Conservation (phyloP, 2,888 invertebrate species). For the Ganaspis brasiliensis region DNA sequence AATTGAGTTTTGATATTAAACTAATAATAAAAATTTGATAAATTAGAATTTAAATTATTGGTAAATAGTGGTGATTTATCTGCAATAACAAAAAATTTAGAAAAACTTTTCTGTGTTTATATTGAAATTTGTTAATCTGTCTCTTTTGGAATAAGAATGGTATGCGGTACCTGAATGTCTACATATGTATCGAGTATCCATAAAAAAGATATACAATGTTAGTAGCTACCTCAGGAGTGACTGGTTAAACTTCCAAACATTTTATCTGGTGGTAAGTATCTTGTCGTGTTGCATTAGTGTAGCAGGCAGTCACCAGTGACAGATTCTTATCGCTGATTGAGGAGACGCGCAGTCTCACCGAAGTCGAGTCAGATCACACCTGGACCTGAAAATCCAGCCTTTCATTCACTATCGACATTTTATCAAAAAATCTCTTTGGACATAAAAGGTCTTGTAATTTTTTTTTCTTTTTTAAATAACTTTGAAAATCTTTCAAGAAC, state of each 20-base stretch:
- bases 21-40: too few relatives aligned
- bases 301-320: slow-evolving; percentile 70
- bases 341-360: slow-evolving; percentile 77
- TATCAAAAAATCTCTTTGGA: not conserved
- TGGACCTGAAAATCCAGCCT: slow-evolving; percentile 48
- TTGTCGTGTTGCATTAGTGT: slow-evolving; percentile 73
- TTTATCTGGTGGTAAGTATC: slow-evolving; percentile 76
- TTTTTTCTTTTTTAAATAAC: not conserved
- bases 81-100: too few relatives aligned
- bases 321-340: slow-evolving; percentile 74
- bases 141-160: too few relatives aligned
- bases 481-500: too few relatives aligned
- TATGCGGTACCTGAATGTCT: not conserved
- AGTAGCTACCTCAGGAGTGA: slow-evolving; percentile 61
- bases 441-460: not conserved
- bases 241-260: slow-evolving; percentile 70
- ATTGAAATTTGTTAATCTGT: too few relatives aligned
- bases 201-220: slow-evolving; percentile 23
- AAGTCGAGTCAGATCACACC: slow-evolving; percentile 67
- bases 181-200: slow-evolving; percentile 1
- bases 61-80: too few relatives aligned
- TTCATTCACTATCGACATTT: not conserved
- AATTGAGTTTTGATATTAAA: too few relatives aligned
- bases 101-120: not conserved
- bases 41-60: too few relatives aligned